Base-by-base conservation (phyloP, 2,888 invertebrate species). In the Nomada goodeniana region DNA sequence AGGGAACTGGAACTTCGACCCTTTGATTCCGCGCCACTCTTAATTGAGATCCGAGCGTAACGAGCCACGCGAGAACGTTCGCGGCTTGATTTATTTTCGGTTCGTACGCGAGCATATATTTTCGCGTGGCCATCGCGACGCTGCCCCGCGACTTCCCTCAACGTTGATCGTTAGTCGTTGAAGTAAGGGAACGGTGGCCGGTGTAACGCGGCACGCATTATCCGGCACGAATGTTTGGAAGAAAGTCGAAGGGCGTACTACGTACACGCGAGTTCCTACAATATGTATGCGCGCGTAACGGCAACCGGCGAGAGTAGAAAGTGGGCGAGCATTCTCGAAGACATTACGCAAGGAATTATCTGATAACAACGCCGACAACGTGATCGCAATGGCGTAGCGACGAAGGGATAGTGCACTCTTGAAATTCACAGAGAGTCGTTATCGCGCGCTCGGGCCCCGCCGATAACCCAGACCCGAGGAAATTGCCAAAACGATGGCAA, bases 391-490 rank as follows among this genome's bases (percentile, higher is more conserved):
- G 44, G 44, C 44, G 36, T 18, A 44, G 20, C 63, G 57, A 50
- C 55, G 64, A 18, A 15, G 10, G 50, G 44, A 15, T 26, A 55
- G 63, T 86, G 83, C 78, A 86, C 61, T 81, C 60, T 61, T 23
- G 71, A 76, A 47, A 63, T 64, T 69, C 55, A 7, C 36, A 20
- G 23, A n/a, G 23, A 20, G 61, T 13, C 36, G 68, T 73, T 76
- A 73, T 73, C 76, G 18, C 5, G 3, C 36, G 20, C 36, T 4
- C 52, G 26, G 36, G 10, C 0, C 26, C 18, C 18, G 4, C 7
- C 55, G 86, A 87, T 85, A 86, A 86, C 86, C 80, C 63, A 44
- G 15, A 36, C 63, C 53, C 44, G 61, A 36, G 61, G 10, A 71
- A 78, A 76, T 82, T 81, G 80, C 80, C 75, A 68, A 86, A 87